Evolutionary conservation across 2,888 invertebrate species (phyloP), one percentile per base, ranked within the genome.

Genomic region (Malacosoma neustria): DNA sequence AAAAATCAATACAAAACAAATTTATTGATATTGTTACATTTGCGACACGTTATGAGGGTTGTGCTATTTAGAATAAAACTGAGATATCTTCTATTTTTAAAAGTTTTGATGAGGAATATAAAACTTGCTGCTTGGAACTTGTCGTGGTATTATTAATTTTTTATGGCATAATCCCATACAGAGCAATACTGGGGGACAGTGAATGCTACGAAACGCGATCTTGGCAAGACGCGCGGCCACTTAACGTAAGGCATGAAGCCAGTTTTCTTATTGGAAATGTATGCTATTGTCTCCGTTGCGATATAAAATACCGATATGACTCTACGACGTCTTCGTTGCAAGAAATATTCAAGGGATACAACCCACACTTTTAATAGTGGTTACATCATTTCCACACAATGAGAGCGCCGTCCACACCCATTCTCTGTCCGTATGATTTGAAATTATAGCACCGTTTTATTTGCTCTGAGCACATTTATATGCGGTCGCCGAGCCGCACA

Each of bases 381-480:
- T 84, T 84, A 82, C 85, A 85, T 84, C 81, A 85, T 85, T 85
- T 85, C 85, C 85, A 85, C 85, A 85, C 85, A 85, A 85, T 85
- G 84, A 84, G 81, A 80, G 71, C 77, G 77, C 75, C 79, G 80
- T 85, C 85, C 85, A 85, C 85, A 84, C 85, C 85, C 85, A 85
- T 84, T 85, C 85, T 85, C 82, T 84, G 85, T 85, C 84, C 82
- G 77, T 82, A 85, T 84, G 85, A 85, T 85, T 85, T 85, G 85
- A 85, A 84, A 85, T 85, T 85, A 84, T 85, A 82, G 84, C 85
- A 82, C 82, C 80, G 73, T 84, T 85, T 85, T 85, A 84, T 85
- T 84, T 84, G 85, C 81, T 84, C 82, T 79, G 65, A 57, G 64
- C 73, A 73, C 84, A 81, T 84, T 82, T 84, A 81, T 85, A 84